A percentile compares a stretch with the other conserved stretches of the same genome.
Conservation (phyloP, 2,888 invertebrate species). For the Perdita meconis region DNA sequence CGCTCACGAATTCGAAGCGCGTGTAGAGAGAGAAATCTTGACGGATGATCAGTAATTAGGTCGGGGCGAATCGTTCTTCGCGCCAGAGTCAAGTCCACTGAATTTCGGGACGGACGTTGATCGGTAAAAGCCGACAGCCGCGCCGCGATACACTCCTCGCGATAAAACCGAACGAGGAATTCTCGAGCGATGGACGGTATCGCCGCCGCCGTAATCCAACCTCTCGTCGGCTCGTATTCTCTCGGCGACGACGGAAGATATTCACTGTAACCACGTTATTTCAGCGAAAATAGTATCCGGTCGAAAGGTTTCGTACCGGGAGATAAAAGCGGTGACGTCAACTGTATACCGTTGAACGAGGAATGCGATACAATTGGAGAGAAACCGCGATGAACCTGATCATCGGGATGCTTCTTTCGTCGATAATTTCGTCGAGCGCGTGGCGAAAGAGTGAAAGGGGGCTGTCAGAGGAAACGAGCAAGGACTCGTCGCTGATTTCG, state of each 20-base stretch:
- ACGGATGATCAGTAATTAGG: slow-evolving; percentile 20
- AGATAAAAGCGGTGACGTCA: slow-evolving; percentile 14
- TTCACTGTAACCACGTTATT: not conserved
- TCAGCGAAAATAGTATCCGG: not conserved
- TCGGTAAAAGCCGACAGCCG: not conserved
- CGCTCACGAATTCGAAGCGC: slow-evolving; percentile 2
- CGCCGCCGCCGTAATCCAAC: not conserved
- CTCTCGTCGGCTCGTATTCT: not conserved
- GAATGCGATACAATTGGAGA: not conserved
- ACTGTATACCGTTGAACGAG: no score
- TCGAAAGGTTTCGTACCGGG: not conserved
- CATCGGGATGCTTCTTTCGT: slow-evolving; percentile 21
- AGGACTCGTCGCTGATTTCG: not conserved
- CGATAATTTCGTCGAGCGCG: not conserved
- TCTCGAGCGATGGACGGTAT: not conserved
- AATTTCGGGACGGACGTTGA: slow-evolving; percentile 6
- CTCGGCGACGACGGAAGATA: not conserved
- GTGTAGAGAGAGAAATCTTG: slow-evolving; percentile 5
- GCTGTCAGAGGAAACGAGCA: not conserved
- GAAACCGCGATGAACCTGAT: slow-evolving; percentile 13
- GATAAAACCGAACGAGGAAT: not conserved
- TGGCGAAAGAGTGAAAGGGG: not conserved
- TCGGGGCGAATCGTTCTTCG: slow-evolving; percentile 14
- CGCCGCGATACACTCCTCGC: not conserved
- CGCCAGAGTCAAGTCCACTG: not conserved